Conservation (phyloP, 2,113 vertebrate species). For the Apteryx owenii region DNA sequence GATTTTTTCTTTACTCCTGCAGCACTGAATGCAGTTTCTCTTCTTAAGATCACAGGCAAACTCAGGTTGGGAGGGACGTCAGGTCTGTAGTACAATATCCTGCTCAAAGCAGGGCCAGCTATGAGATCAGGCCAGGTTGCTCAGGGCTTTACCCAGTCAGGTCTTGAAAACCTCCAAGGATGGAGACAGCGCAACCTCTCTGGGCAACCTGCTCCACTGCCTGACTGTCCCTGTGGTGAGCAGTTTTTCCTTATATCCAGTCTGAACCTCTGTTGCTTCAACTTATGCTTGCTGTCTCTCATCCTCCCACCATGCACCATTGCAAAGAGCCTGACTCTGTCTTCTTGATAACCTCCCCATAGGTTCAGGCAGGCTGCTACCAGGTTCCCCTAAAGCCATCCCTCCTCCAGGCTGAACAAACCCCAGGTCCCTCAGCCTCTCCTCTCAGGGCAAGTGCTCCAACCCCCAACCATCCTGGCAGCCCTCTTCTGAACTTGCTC, state of each 20-base stretch:
- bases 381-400: not conserved
- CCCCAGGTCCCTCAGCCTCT: not conserved
- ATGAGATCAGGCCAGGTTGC: not conserved
- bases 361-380: not conserved
- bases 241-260: not conserved
- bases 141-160: too few relatives aligned
- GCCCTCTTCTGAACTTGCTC: not conserved
- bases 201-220: not conserved
- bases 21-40: not conserved
- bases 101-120: not conserved
- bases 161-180: too few relatives aligned
- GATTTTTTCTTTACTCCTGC: not conserved
- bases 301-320: not conserved
- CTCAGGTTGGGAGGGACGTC: not conserved
- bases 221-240: not conserved
- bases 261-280: not conserved
- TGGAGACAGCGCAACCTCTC: too few relatives aligned
- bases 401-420: not conserved
- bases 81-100: not conserved
- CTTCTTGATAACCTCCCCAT: not conserved
- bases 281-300: not conserved
- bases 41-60: not conserved
- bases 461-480: not conserved
- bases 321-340: not conserved
- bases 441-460: not conserved